Base-by-base conservation (phyloP, 1,140 invertebrate genomes). In the Apis florea region DNA sequence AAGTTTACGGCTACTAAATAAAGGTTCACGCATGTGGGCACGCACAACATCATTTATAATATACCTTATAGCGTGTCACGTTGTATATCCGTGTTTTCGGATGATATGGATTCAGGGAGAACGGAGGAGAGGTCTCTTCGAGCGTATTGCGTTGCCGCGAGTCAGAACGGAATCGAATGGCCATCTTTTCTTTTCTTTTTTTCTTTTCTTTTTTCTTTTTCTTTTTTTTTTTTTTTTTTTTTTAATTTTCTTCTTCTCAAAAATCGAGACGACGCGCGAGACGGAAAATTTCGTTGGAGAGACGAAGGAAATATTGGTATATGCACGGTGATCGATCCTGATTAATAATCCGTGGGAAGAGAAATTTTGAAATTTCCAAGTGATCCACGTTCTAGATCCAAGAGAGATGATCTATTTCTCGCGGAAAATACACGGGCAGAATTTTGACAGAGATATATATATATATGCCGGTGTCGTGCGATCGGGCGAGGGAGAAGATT, bases 1-100 rank as follows among this genome's bases (percentile, higher is more conserved):
- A 89, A 74, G 87, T 89, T 89, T 88, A 90, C 87, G 84, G 84
- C 87, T 90, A 90, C 89, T 74, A 86, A 83, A 84, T 89, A 83
- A 81, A 85, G 85, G 83, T 81, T 89, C 86, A 89, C 88, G 88
- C 83, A 89, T 59, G 86, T 86, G 83, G 85, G 74, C 77, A 90
- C 89, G 86, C 82, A 90, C 83, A 87, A 87, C 82, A 86, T 75
- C 84, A 74, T 88, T 84, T 88, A 84, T 89, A 90, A 89, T 88
- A 89, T 88, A 88, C 86, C 86, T 87, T 88, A 78, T 51, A 70
- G 85, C 79, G 75, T 83, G 78, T 75, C 76, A 80, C 78, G 81
- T 81, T 78, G 88, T 84, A 59, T 88, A 70, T 84, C 76, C 79
- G 79, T 75, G 54, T 67, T 87, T 83, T 75, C 70, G 78, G 87